Evolutionary conservation across 1,140 invertebrate genomes (phyloP), one percentile per base, ranked within the genome.

Genomic region (Cataglyphis hispanica): DNA sequence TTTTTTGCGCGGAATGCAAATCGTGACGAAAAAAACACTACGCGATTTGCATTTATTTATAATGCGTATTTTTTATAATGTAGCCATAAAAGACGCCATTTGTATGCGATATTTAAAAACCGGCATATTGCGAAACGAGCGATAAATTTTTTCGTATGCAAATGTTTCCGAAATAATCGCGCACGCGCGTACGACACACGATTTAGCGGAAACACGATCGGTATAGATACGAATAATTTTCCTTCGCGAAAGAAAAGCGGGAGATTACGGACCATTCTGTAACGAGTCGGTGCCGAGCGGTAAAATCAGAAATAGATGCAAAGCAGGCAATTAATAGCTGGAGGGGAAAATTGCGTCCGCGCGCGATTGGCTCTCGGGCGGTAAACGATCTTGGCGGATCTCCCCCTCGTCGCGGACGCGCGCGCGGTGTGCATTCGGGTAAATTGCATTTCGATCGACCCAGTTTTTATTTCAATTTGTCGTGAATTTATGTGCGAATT

Each of bases 391-490:
- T 76, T 61, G 13, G 27, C 16, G 43, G 61, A 7, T 70, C 25
- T 70, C 25, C 53, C 43, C 16, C 58, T 66, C 31, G 66, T 16
- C 37, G 37, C 22, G 31, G 31, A 0, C 31, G 46, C 40, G 46
- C 40, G 25, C 11, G 22, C 40, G 69, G 34, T 53, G 76, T 37
- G 86, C 60, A 86, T 89, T 85, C 53, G 43, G 84, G 58, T 74
- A 86, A 89, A 89, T 89, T 86, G 72, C 84, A 27, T 84, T 72
- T 88, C 84, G 87, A 89, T 89, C 74, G 88, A 89, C 87, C 86
- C 53, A 89, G 84, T 91, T 92, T 92, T 88, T 90, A 91, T 91
- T 89, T 90, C 87, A 91, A 91, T 92, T 91, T 84, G 67, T 92
- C 85, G 56, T 84, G 85, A 91, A 92, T 91, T 91, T 89, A 88